Conservation (phyloP, 2,888 invertebrate genomes). For the Drosophila prolongata region DNA sequence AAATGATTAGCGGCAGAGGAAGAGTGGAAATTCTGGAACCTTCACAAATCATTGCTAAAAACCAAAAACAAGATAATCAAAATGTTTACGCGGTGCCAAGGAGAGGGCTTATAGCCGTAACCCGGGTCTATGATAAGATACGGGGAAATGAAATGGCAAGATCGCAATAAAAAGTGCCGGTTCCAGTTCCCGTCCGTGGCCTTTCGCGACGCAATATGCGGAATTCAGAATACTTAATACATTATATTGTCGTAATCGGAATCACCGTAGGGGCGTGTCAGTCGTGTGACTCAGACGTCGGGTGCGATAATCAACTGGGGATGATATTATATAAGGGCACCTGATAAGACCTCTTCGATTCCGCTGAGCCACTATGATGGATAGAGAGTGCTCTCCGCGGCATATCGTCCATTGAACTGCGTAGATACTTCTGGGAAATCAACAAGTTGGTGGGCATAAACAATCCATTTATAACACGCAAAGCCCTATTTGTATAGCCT, state of each 20-base stretch:
- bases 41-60: constrained; percentile 42
- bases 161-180: constrained; percentile 17
- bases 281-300: constrained; percentile 55
- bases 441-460: constrained; percentile 36
- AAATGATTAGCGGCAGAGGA: constrained; percentile 21
- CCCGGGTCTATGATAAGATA: constrained; percentile 59
- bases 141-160: constrained; percentile 33
- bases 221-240: not conserved
- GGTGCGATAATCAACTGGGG: constrained; percentile 18
- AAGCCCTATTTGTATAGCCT: not conserved
- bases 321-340: constrained; percentile 35
- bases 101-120: constrained; percentile 19
- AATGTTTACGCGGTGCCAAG: constrained; percentile 44
- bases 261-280: constrained; percentile 52
- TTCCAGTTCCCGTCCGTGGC: constrained; percentile 16
- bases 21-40: constrained; percentile 36
- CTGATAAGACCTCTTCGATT: constrained; percentile 19
- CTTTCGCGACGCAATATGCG: constrained; percentile 61
- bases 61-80: constrained; percentile 38
- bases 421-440: constrained; percentile 23
- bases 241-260: constrained; percentile 5
- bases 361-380: constrained; percentile 6
- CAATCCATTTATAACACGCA: constrained; percentile 22
- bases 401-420: constrained; percentile 42
- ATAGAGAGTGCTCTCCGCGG: not conserved